Percentiles rank a stretch among this genome's conserved stretches.
Evolutionary conservation across 1,140 invertebrate genomes (phyloP).

Genomic region (Drosophila obscura): DNA sequence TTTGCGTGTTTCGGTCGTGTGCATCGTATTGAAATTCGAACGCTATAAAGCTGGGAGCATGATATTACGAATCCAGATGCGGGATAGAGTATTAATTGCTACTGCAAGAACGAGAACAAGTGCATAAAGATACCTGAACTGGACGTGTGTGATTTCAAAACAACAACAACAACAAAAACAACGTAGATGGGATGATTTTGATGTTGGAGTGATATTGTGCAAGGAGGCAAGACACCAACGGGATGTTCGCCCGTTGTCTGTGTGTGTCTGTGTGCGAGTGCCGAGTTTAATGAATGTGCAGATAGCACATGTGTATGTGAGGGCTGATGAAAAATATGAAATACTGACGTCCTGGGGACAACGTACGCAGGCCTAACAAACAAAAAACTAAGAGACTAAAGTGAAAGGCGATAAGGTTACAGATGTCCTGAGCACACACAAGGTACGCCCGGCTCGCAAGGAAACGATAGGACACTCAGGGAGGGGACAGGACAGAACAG

Average conservation of each 20-base stretch:
- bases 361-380: conserved; percentile 52
- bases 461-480: conserved; percentile 9
- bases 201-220: conserved; percentile 34
- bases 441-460: conserved; percentile 12
- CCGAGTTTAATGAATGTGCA: conserved; percentile 55
- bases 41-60: conserved; percentile 15
- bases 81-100: conserved; percentile 30
- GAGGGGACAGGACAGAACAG: conserved; percentile 14
- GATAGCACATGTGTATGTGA: conserved; percentile 20
- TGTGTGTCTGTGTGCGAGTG: conserved; percentile 40
- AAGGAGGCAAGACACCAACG: conserved; percentile 45
- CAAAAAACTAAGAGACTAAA: conserved; percentile 60
- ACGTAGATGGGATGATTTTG: conserved; percentile 28
- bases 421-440: conserved; percentile 73
- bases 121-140: not conserved
- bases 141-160: conserved; percentile 14
- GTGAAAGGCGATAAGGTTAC: conserved; percentile 74
- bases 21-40: not conserved
- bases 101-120: conserved; percentile 5
- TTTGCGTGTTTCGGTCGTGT: conserved; percentile 3
- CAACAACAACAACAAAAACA: conserved; percentile 27
- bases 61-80: conserved; percentile 6
- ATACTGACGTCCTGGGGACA: conserved; percentile 59
- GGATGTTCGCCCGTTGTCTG: conserved; percentile 41
- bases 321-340: conserved; percentile 52